phyloP scores from a whole-genome alignment of 2,113 vertebrate species.

The Toxotes chatareus region DNA sequence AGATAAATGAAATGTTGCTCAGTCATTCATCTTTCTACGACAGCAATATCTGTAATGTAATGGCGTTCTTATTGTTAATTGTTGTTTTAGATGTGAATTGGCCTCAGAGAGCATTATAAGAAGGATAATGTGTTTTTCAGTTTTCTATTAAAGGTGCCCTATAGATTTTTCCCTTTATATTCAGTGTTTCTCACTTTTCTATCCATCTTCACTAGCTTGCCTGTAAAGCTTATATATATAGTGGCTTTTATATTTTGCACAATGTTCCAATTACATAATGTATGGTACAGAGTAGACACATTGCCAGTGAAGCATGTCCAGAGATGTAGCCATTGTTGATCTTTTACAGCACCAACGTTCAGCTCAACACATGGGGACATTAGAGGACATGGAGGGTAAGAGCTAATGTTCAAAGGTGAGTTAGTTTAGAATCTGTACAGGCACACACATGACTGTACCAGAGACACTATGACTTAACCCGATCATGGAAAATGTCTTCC shows the following conservation, averaged over 20 bases:
- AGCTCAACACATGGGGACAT: background rate
- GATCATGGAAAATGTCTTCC: background rate
- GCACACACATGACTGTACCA: background rate
- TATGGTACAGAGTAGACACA: constrained; percentile 3
- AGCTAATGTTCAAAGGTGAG: background rate
- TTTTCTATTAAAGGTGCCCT: background rate
- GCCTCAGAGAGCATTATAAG: background rate
- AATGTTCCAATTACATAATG: constrained; percentile 25
- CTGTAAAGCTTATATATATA: background rate
- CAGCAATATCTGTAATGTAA: background rate
- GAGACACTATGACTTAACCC: background rate
- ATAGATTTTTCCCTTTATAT: background rate
- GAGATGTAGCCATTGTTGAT: background rate
- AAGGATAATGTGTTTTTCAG: background rate
- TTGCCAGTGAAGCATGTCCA: constrained; percentile 19
- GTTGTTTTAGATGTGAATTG: background rate
- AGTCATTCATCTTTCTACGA: background rate
- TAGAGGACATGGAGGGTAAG: background rate
- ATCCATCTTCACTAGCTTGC: no score
- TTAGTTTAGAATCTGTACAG: background rate
- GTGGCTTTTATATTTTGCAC: constrained; percentile 1
- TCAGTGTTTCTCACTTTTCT: no score
- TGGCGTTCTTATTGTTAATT: background rate
- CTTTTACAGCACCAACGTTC: constrained; percentile 16
- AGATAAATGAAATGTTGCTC: background rate